A percentile compares a stretch with the other conserved stretches of the same genome.
Evolutionary conservation across 2,888 invertebrate genomes (phyloP).

Genomic region (Rhagonycha fulva): DNA sequence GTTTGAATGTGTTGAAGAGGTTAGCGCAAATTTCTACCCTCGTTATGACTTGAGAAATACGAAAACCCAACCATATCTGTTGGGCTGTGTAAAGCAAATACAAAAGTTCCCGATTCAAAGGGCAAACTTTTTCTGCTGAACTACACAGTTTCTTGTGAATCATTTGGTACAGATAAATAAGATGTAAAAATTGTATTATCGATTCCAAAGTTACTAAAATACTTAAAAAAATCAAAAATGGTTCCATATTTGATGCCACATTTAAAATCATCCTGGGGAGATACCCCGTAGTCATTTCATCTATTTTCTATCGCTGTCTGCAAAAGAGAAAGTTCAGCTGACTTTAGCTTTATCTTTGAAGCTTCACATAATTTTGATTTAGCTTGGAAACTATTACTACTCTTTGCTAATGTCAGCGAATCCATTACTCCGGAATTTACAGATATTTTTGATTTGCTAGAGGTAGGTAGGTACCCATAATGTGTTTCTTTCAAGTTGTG

Average conservation of each 20-base stretch:
- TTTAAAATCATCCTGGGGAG: conserved; percentile 10
- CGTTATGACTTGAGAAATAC: too few species aligned
- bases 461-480: conserved; percentile 2
- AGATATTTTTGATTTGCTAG: background rate
- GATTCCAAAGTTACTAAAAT: background rate
- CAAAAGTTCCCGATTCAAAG: background rate
- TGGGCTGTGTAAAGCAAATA: background rate
- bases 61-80: too few species aligned
- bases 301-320: conserved; percentile 8
- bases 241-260: conserved; percentile 6
- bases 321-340: conserved; percentile 3
- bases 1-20: too few species aligned
- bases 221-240: background rate
- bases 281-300: conserved; percentile 10
- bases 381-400: background rate
- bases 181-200: background rate
- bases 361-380: too few species aligned
- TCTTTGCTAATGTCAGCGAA: background rate
- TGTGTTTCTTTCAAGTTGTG: conserved; percentile 6
- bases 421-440: background rate
- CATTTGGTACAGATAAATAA: background rate
- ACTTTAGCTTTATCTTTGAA: conserved; percentile 7
- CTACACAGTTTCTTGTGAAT: background rate
- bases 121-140: background rate
- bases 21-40: too few species aligned